These are phyloP conservation scores for Mellilla xanthometata DNA, from an alignment of 2,888 invertebrate genomes.

Conservation along the genomic window DNA sequence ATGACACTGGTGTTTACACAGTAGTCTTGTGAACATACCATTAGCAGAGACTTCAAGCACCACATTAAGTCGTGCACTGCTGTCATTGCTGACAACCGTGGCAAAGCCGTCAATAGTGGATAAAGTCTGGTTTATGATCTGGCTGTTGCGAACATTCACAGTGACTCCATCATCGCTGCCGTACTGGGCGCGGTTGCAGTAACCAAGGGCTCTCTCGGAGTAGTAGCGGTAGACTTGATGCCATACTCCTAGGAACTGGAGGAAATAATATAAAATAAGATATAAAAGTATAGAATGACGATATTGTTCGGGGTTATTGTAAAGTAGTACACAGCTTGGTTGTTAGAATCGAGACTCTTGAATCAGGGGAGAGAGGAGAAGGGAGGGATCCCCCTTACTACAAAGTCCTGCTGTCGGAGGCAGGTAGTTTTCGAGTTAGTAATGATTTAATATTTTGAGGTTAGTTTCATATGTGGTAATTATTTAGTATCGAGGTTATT, in stretches of 20 bases:
- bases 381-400: too few relatives aligned
- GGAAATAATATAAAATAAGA: conserved; percentile 1
- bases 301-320: too few relatives aligned
- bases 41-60: conserved; percentile 45
- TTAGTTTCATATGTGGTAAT: too few relatives aligned
- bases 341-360: too few relatives aligned
- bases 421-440: too few relatives aligned
- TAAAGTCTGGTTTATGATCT: conserved; percentile 53
- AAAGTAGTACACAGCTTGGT: too few relatives aligned
- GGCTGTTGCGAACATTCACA: conserved; percentile 58
- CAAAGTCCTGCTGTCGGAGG: too few relatives aligned
- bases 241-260: conserved; percentile 66
- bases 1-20: too few relatives aligned
- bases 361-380: too few relatives aligned
- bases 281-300: too few relatives aligned
- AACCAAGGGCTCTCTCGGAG: conserved; percentile 47
- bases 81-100: conserved; percentile 42
- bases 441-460: too few relatives aligned
- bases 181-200: conserved; percentile 58
- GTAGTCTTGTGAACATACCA: conserved; percentile 48
- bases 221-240: conserved; percentile 59
- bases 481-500: too few relatives aligned
- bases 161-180: conserved; percentile 32
- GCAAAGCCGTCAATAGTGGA: conserved; percentile 56
- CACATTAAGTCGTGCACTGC: conserved; percentile 55